Conservation (phyloP, 2,797 vertebrate genomes). For the Capromys pilorides region DNA sequence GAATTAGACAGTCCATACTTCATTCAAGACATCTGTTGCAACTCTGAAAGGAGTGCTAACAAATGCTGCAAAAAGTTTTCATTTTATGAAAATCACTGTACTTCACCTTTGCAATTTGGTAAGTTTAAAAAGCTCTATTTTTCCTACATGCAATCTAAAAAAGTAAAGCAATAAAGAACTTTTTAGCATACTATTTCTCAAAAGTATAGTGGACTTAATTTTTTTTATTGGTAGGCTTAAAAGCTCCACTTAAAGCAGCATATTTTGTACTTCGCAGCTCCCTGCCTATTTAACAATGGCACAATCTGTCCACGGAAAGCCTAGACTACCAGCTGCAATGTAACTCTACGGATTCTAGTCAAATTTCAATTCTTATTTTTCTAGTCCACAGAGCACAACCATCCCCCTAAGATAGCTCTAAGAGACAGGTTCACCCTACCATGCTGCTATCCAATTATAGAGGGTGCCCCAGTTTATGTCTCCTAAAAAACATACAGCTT, state of each 20-base stretch:
- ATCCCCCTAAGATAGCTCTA: constrained; percentile 40
- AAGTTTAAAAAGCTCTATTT: constrained; percentile 85
- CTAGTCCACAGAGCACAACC: constrained; percentile 51
- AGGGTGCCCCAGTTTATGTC: constrained; percentile 41
- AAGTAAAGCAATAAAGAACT: constrained; percentile 83
- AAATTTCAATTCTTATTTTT: constrained; percentile 50
- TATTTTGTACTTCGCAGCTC: constrained; percentile 66
- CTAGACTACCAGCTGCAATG: constrained; percentile 66
- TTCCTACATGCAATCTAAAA: constrained; percentile 84
- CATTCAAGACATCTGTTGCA: constrained; percentile 66
- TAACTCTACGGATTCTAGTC: constrained; percentile 57
- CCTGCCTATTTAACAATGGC: constrained; percentile 63
- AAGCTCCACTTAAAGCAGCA: constrained; percentile 86
- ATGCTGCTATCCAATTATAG: constrained; percentile 37
- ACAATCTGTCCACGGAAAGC: constrained; percentile 69
- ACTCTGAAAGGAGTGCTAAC: constrained; percentile 69
- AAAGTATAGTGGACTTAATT: constrained; percentile 78
- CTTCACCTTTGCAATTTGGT: constrained; percentile 84
- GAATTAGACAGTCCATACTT: constrained; percentile 61
- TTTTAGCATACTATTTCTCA: constrained; percentile 82
- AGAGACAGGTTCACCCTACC: constrained; percentile 28
- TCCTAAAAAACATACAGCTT: constrained; percentile 37
- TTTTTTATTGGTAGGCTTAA: constrained; percentile 86
- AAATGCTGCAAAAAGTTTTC: constrained; percentile 74
- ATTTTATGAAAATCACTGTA: constrained; percentile 82